Percentiles rank a stretch among this genome's conserved stretches.
Evolutionary conservation across 2,888 invertebrate genomes (phyloP).

Genomic region (Bombylius discolor): DNA sequence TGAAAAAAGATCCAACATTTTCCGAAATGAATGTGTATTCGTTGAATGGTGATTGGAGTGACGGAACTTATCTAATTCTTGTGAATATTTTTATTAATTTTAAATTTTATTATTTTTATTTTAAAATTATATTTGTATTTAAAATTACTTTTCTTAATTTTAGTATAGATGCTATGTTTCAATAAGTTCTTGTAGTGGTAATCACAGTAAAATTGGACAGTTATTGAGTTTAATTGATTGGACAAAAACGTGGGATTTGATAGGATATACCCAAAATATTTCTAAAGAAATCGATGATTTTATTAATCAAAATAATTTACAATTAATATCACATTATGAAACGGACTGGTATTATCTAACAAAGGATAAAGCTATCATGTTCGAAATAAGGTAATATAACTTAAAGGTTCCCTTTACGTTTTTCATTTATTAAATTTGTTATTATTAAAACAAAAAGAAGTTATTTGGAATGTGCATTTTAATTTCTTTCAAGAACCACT

Average conservation of each 20-base stretch:
- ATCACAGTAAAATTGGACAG: neutral
- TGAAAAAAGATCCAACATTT: conserved; percentile 15
- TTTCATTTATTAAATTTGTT: too few relatives aligned
- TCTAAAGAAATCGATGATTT: neutral
- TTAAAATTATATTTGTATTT: too few relatives aligned
- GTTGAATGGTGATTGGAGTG: conserved; percentile 24
- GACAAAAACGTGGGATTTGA: neutral
- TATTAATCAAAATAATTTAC: neutral
- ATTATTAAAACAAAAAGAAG: too few relatives aligned
- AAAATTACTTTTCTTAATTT: too few relatives aligned
- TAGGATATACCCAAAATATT: neutral
- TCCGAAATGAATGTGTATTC: conserved; percentile 24
- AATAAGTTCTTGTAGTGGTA: neutral
- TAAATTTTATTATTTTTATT: too few relatives aligned
- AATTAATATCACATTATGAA: neutral
- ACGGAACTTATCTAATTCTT: conserved; percentile 28
- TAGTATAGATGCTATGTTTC: too few relatives aligned
- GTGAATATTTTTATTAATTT: conserved; percentile 5
- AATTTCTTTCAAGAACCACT: neutral
- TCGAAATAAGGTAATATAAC: conserved; percentile 3
- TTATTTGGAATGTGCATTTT: neutral
- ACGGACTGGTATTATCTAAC: conserved; percentile 5
- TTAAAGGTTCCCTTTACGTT: too few relatives aligned
- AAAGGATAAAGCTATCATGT: neutral
- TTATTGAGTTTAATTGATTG: neutral